Evolutionary conservation across 2,797 vertebrate genomes (phyloP).

Genomic region (Leptatherina wallacei): DNA sequence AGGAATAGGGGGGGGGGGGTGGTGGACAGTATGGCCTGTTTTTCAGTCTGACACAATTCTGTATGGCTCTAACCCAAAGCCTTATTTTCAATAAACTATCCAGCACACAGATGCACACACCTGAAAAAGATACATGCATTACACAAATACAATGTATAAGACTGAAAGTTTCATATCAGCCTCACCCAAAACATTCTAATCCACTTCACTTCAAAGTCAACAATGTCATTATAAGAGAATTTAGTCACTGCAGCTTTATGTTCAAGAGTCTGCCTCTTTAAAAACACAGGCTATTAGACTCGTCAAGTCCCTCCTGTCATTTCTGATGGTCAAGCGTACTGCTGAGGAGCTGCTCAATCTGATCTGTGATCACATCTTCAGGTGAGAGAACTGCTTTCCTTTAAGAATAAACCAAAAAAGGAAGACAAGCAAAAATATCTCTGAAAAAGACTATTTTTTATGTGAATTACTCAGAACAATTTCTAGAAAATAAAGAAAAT

Average conservation of each 20-base stretch:
- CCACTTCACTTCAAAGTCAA: constrained; percentile 50
- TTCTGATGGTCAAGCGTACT: constrained; percentile 8
- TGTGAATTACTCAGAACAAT: constrained; percentile 5
- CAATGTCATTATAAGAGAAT: constrained; percentile 28
- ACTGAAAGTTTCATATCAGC: background rate
- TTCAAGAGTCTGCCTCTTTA: constrained; percentile 22
- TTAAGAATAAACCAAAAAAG: constrained; percentile 10
- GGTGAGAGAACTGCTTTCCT: background rate
- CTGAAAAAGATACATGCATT: background rate
- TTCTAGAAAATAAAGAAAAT: constrained; percentile 1
- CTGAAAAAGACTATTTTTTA: background rate
- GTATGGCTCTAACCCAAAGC: constrained; percentile 17
- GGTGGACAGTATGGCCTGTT: constrained; percentile 12
- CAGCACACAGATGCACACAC: constrained; percentile 1
- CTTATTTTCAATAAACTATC: background rate
- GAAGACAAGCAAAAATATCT: constrained; percentile 3
- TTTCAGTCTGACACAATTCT: constrained; percentile 10
- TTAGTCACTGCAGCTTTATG: constrained; percentile 24
- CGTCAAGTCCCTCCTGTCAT: constrained; percentile 30
- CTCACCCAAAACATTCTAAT: constrained; percentile 19
- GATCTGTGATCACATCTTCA: constrained; percentile 16
- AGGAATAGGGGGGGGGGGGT: constrained; percentile 2
- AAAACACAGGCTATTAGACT: constrained; percentile 44
- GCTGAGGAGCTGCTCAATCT: constrained; percentile 23
- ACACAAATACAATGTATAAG: constrained; percentile 1